These are phyloP conservation scores for Scaptomyza tumidula DNA, from an alignment of 2,888 invertebrate species.

Conservation along the genomic window DNA sequence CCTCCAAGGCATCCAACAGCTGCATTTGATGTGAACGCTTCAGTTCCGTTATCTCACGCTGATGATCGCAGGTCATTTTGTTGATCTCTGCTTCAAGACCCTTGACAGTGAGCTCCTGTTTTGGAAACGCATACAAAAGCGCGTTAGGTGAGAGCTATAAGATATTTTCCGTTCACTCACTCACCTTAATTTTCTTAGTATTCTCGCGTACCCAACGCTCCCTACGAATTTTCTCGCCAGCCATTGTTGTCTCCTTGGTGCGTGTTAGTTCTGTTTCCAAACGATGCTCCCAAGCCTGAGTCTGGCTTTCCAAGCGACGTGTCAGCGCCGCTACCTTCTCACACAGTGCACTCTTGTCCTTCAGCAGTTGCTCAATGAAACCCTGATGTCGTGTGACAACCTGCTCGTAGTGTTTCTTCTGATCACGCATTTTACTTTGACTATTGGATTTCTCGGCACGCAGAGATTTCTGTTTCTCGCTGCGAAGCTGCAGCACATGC, in stretches of 20 bases:
- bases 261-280: slow-evolving; percentile 90
- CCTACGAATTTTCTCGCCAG: slow-evolving; percentile 90
- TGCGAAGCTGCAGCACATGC: slow-evolving; percentile 82
- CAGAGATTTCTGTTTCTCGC: slow-evolving; percentile 83
- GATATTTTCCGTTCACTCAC: not conserved
- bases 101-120: slow-evolving; percentile 92
- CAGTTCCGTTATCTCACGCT: slow-evolving; percentile 87
- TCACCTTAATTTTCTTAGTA: slow-evolving; percentile 93
- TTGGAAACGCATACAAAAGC: not conserved
- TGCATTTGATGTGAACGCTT: slow-evolving; percentile 87
- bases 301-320: slow-evolving; percentile 84
- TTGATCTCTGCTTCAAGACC: slow-evolving; percentile 94
- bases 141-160: no score
- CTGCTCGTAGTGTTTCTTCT: slow-evolving; percentile 90
- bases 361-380: slow-evolving; percentile 92
- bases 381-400: slow-evolving; percentile 91
- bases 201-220: slow-evolving; percentile 93
- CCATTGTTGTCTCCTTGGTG: slow-evolving; percentile 90
- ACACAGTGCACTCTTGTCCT: slow-evolving; percentile 91
- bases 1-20: slow-evolving; percentile 89
- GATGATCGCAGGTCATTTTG: slow-evolving; percentile 90
- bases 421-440: slow-evolving; percentile 85
- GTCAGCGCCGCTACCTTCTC: slow-evolving; percentile 85
- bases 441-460: slow-evolving; percentile 84
- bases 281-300: slow-evolving; percentile 90